Conservation (phyloP, 2,888 invertebrate genomes). For the Hecatera dysodea region DNA sequence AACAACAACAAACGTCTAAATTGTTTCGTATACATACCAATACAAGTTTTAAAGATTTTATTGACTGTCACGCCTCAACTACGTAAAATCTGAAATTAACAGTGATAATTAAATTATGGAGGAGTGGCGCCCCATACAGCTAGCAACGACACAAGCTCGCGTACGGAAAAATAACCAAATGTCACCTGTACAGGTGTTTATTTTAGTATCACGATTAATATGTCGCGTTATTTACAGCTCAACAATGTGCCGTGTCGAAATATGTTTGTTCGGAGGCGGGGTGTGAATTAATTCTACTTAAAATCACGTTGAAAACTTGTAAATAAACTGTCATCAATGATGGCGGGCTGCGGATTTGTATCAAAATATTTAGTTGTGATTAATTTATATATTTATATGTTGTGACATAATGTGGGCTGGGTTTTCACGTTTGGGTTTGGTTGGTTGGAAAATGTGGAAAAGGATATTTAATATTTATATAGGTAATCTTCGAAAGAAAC, state of each 20-base stretch:
- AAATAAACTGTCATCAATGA: conserved; percentile 42
- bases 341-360: conserved; percentile 29
- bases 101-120: conserved; percentile 53
- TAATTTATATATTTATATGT: conserved; percentile 30
- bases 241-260: conserved; percentile 79
- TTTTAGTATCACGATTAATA: conserved; percentile 82
- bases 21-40: neutral
- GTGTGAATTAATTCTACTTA: conserved; percentile 74
- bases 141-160: conserved; percentile 22
- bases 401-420: conserved; percentile 31
- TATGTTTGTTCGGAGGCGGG: conserved; percentile 76
- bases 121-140: conserved; percentile 35
- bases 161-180: conserved; percentile 66
- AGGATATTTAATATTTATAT: neutral
- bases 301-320: conserved; percentile 60
- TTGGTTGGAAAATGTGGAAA: conserved; percentile 30
- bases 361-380: conserved; percentile 41
- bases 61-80: conserved; percentile 10
- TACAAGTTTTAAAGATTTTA: neutral
- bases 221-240: conserved; percentile 77
- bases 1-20: no score
- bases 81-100: conserved; percentile 38
- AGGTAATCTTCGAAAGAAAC: no score
- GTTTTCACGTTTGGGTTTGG: conserved; percentile 13
- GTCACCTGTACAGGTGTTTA: conserved; percentile 78